A percentile compares a stretch with the other conserved stretches of the same genome.
Conservation (phyloP, 2,113 vertebrate species). For the Nestor notabilis region DNA sequence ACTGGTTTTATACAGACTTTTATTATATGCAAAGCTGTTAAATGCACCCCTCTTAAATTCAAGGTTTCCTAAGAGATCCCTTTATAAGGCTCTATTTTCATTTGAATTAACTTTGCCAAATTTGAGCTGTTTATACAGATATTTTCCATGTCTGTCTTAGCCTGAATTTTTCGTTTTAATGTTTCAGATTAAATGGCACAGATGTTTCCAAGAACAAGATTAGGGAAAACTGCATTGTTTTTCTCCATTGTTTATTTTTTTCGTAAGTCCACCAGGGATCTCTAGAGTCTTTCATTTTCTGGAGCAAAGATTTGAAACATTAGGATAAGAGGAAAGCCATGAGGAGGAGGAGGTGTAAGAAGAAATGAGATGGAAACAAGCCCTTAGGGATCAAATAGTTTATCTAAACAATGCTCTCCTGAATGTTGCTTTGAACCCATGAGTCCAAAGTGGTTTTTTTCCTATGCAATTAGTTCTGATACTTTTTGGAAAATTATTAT, state of each 20-base stretch:
- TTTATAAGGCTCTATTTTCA: constrained; percentile 10
- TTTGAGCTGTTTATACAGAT: not conserved
- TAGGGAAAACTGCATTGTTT: constrained; percentile 18
- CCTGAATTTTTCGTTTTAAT: constrained; percentile 51
- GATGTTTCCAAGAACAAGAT: constrained; percentile 58
- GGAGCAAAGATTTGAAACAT: constrained; percentile 28
- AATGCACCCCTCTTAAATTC: not conserved
- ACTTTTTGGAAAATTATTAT: not conserved
- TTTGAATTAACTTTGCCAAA: constrained; percentile 38
- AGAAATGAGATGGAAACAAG: constrained; percentile 35
- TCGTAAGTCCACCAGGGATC: not conserved
- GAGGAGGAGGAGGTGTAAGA: constrained; percentile 1
- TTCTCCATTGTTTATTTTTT: constrained; percentile 34
- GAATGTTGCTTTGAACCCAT: not conserved
- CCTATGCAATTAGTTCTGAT: not conserved
- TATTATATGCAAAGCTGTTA: not conserved
- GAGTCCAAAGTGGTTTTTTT: not conserved
- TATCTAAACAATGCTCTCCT: not conserved
- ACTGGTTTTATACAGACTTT: not conserved
- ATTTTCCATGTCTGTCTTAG: constrained; percentile 38
- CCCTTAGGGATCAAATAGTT: not conserved
- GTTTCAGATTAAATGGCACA: constrained; percentile 50
- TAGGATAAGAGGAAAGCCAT: not conserved
- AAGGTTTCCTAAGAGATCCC: not conserved
- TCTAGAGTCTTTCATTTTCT: constrained; percentile 18